phyloP scores from a whole-genome alignment of 2,888 invertebrate genomes.

The Muschampia plurimacula region DNA sequence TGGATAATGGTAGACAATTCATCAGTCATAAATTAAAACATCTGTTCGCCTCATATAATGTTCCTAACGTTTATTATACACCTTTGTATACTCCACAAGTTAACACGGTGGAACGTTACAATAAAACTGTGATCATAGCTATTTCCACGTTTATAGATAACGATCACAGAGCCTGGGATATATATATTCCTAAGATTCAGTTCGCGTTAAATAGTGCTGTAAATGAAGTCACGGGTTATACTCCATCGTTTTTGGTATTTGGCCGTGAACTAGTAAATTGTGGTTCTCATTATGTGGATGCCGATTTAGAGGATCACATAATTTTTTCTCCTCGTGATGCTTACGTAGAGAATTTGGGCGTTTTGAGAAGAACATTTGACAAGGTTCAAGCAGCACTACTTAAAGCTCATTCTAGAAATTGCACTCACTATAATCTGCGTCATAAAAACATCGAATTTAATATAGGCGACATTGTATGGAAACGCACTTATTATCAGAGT shows the following conservation, averaged over 20 bases:
- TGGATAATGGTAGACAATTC: background rate
- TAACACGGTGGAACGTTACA: background rate
- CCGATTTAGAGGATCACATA: too few species aligned
- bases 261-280: background rate
- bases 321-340: too few species aligned
- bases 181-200: background rate
- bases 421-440: too few species aligned
- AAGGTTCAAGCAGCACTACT: background rate
- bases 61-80: background rate
- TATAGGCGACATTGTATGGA: too few species aligned
- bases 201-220: background rate
- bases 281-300: background rate
- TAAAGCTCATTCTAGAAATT: constrained; percentile 9
- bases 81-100: constrained; percentile 3
- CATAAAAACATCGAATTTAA: too few species aligned
- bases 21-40: background rate
- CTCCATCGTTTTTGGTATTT: constrained; percentile 4
- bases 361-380: background rate
- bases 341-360: too few species aligned
- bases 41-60: background rate
- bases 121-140: background rate
- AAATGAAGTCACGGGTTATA: background rate
- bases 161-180: constrained; percentile 2
- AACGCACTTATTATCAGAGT: too few species aligned
- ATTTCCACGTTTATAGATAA: background rate